Base-by-base conservation (phyloP, 92 coral and sea anemone genomes). In the Metridium senile region DNA sequence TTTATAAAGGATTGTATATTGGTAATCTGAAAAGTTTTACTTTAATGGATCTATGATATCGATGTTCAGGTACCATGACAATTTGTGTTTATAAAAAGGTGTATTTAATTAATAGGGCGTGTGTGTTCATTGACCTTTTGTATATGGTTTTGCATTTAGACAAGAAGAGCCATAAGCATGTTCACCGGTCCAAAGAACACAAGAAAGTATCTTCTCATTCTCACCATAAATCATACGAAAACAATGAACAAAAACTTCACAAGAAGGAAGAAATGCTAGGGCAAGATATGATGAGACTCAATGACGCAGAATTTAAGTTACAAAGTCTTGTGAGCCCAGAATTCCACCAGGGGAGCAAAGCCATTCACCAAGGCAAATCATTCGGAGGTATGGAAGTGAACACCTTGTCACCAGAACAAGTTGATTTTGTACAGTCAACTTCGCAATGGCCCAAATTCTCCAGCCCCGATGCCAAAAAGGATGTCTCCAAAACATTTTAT, bases 321-420 rank as follows among this genome's bases (percentile, higher is more conserved):
- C 97, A 92, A 56, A 91, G 93, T 54, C 75, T 91, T 80, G 81
- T 88, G 28, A 88, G 93, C 49, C 97, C 97, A 29, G 97, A 91
- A 74, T 75, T 87, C 33, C 91, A 91, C 58, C 89, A 84, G 16
- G 83, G 86, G 10, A 59, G 63, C 26, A 59, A 56, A 21, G 86
- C 80, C 21, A 74, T 88, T 23, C 21, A 39, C 1, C 0, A 11
- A 6, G 84, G 84, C 17, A 79, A 67, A 28, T 10, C 52, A 33
- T 68, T 67, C 29, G 92, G 92, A 9, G 68, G 43, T 31, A 85
- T 91, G 62, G 76, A 90, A 63, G 70, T 91, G 45, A 93, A 89
- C 70, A 86, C 97, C 29, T 58, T 91, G 70, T 85, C 97, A 0
- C 97, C 97, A 13, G 97, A 93, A 28, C 93, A 89, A 72, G 86